Evolutionary conservation across 2,113 vertebrate species (phyloP), one percentile per base, ranked within the genome.

Genomic region (Zootoca vivipara): DNA sequence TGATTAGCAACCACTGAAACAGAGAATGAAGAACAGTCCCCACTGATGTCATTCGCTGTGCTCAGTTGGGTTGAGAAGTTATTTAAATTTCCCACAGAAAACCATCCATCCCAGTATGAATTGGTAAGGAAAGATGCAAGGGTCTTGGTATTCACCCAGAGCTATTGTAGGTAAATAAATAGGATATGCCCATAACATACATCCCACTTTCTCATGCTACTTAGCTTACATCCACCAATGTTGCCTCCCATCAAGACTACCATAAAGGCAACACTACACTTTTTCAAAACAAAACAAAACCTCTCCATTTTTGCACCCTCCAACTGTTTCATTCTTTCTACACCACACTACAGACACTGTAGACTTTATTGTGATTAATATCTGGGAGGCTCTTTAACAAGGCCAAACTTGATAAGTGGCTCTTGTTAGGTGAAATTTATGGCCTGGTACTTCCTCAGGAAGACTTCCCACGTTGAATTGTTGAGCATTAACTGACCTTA

Each of bases 391-490:
- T 93, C 94, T 94, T 95, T 94, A 94, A 95, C 93, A 93, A 91
- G 94, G 91, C 92, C 24, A 10, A 30, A 91, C 93, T 93, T 95
- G 95, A 96, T 94, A 93, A 96, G 93, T 92, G 92, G 92, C 97
- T 96, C 96, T 97, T 96, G 96, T 95, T 96, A 95, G 90, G 74
- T 89, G 94, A 96, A 97, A 97, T 97, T 97, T 97, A 97, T 96
- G 96, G 95, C 96, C 93, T 40, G 74, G 95, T 95, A 96, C 96
- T 96, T 97, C 96, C 97, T 97, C 94, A 77, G 85, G 62, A 94
- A 96, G 97, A 97, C 96, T 97, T 96, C 97, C 97, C 97, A 97
- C 96, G 96, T 97, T 77, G 96, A 97, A 96, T 93, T 96, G 96
- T 96, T 95, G 91, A 93, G 93, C 96, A 95, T 95, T 89, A 62